These are phyloP conservation scores for Pteronura brasiliensis DNA, from an alignment of 2,113 vertebrate genomes.

Conservation along the genomic window DNA sequence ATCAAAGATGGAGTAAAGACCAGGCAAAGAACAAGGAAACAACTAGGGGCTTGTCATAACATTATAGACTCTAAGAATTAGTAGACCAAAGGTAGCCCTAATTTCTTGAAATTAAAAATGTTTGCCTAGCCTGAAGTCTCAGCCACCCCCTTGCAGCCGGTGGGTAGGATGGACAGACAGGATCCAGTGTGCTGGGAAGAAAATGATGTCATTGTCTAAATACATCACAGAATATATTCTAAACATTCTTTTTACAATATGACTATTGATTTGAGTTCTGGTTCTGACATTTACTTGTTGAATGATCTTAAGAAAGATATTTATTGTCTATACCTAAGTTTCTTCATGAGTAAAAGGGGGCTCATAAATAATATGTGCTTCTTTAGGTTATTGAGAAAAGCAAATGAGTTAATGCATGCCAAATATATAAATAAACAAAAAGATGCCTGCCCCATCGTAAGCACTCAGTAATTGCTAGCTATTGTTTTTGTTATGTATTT, in stretches of 20 bases:
- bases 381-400: not conserved
- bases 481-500: not conserved
- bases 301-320: not conserved
- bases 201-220: not conserved
- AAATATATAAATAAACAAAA: not conserved
- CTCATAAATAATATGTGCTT: not conserved
- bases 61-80: too few relatives aligned
- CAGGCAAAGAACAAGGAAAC: not conserved
- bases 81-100: not conserved
- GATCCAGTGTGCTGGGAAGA: not conserved
- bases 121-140: fast-evolving
- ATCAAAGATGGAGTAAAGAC: not conserved
- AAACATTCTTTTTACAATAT: not conserved
- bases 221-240: not conserved
- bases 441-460: not conserved
- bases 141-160: not conserved
- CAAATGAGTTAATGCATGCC: not conserved
- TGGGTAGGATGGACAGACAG: too few relatives aligned
- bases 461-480: not conserved
- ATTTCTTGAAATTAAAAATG: not conserved
- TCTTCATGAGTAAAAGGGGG: not conserved
- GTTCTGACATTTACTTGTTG: not conserved
- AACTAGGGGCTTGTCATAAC: not conserved
- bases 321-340: not conserved
- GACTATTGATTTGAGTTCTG: not conserved